phyloP scores from a whole-genome alignment of 2,888 invertebrate genomes.

The Opisthograptis luteolata region DNA sequence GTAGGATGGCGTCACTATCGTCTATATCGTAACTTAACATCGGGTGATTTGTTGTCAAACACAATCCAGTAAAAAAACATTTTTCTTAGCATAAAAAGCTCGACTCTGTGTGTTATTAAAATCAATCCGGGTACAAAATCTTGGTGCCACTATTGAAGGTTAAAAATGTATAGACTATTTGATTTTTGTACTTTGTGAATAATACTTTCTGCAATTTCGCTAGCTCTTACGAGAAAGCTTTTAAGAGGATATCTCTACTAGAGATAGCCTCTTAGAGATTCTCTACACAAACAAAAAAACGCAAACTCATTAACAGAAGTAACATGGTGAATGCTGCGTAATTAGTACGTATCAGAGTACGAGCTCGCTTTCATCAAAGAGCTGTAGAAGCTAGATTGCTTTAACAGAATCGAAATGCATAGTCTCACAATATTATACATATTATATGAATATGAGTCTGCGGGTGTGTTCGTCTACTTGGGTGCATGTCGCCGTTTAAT shows the following conservation, averaged over 20 bases:
- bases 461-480: conserved; percentile 38
- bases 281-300: conserved; percentile 1
- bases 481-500: conserved; percentile 65
- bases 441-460: conserved; percentile 47
- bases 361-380: background rate
- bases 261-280: background rate
- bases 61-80: too few species aligned
- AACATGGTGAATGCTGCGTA: conserved; percentile 3
- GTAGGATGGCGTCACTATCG: too few species aligned
- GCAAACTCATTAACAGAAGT: background rate
- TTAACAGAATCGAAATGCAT: conserved; percentile 16
- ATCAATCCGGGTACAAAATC: too few species aligned
- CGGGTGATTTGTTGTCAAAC: too few species aligned
- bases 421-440: conserved; percentile 32
- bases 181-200: background rate
- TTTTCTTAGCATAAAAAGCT: too few species aligned
- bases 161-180: too few species aligned
- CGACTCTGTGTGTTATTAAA: too few species aligned
- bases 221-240: background rate
- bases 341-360: conserved; percentile 9
- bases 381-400: background rate
- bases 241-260: background rate
- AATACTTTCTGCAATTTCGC: background rate
- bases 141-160: too few species aligned
- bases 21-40: too few species aligned